A percentile compares a stretch with the other conserved stretches of the same genome.
Conservation (phyloP, 2,113 vertebrate species). For the Dasyprocta punctata region DNA sequence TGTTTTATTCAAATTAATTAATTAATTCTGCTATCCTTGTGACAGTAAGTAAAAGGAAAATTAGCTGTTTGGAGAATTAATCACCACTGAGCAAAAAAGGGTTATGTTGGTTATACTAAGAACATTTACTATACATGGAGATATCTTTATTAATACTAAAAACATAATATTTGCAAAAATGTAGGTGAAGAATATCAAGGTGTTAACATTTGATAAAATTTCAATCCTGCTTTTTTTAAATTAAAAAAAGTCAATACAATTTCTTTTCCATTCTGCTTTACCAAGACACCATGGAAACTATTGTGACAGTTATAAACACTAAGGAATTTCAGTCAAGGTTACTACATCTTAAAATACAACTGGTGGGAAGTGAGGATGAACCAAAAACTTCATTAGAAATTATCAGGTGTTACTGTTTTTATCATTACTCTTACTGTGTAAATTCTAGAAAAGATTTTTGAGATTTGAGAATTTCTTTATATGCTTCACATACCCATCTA, state of each 20-base stretch:
- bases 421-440: background rate
- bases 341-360: background rate
- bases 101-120: background rate
- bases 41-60: slow-evolving; percentile 61
- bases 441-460: background rate
- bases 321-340: background rate
- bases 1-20: slow-evolving; percentile 65
- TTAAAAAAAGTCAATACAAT: background rate
- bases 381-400: too few relatives aligned
- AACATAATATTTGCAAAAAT: background rate
- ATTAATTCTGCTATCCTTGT: slow-evolving; percentile 55
- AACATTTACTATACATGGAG: background rate
- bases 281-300: background rate
- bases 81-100: background rate
- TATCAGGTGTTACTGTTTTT: background rate
- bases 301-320: background rate
- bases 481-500: background rate
- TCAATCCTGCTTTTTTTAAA: background rate
- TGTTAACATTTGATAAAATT: background rate
- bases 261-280: background rate
- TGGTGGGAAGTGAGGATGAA: fast-evolving
- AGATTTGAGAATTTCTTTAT: background rate
- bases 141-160: background rate
- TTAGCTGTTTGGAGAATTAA: slow-evolving; percentile 34
- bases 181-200: background rate